phyloP scores from a whole-genome alignment of 2,113 vertebrate species.

The Sylvilagus bachmani region DNA sequence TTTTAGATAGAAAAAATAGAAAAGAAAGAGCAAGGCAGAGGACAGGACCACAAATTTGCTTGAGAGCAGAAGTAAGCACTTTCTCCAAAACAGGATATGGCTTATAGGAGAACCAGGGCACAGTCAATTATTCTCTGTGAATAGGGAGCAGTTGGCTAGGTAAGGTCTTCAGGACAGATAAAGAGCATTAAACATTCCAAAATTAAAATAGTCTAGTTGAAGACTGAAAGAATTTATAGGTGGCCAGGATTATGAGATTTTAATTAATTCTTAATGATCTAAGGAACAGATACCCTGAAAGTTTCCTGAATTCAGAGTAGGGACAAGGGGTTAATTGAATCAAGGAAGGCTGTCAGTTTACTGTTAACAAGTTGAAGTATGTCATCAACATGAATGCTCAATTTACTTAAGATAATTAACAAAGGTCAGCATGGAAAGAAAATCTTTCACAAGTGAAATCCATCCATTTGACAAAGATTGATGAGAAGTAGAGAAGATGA shows the following conservation, averaged over 20 bases:
- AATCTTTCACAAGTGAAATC: slow-evolving; percentile 38
- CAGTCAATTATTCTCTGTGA: neutral
- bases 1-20: neutral
- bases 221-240: neutral
- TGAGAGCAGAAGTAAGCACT: neutral
- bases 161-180: neutral
- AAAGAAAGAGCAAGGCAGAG: neutral
- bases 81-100: neutral
- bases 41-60: neutral
- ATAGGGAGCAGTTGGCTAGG: neutral
- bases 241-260: neutral
- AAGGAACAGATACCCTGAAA: neutral
- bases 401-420: neutral
- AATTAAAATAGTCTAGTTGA: slow-evolving; percentile 32
- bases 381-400: neutral
- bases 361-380: neutral
- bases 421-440: neutral
- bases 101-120: neutral
- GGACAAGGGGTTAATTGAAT: neutral
- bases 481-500: neutral
- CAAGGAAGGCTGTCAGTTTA: neutral
- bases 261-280: neutral
- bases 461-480: neutral
- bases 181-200: neutral
- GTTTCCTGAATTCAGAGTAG: neutral